Percentiles rank a stretch among this genome's conserved stretches.
Evolutionary conservation across 2,113 vertebrate genomes (phyloP).

Genomic region (Oophaga pumilio): DNA sequence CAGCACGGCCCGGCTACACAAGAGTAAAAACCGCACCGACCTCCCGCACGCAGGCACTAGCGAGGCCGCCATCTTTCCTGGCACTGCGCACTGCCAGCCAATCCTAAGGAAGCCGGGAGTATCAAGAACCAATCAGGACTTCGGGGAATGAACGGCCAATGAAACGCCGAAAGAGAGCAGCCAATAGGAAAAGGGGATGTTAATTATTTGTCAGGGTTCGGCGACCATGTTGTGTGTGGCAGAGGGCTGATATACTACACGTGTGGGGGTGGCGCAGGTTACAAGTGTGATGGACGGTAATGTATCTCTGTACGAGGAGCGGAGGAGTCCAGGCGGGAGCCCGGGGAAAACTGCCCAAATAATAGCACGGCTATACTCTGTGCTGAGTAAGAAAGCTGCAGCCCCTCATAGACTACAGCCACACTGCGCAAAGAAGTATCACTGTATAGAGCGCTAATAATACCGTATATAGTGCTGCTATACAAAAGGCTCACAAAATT

Average conservation of each 20-base stretch:
- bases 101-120: background rate
- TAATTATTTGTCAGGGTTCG: background rate
- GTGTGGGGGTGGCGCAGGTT: background rate
- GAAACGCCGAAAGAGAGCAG: background rate
- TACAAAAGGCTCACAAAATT: too few species aligned
- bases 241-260: background rate
- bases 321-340: too few species aligned
- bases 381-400: too few species aligned
- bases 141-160: background rate
- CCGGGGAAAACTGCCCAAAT: too few species aligned
- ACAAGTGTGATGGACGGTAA: too few species aligned
- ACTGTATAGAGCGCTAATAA: too few species aligned
- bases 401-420: too few species aligned
- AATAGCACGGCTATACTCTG: too few species aligned
- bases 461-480: too few species aligned
- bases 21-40: background rate
- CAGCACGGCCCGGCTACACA: background rate
- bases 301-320: too few species aligned
- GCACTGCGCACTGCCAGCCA: background rate
- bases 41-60: slow-evolving; percentile 49
- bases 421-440: too few species aligned
- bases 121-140: background rate
- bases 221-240: slow-evolving; percentile 37
- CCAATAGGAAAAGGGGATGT: background rate
- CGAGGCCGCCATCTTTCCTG: slow-evolving; percentile 59